Evolutionary conservation across 2,113 vertebrate species (phyloP).

Genomic region (Nerophis ophidion): DNA sequence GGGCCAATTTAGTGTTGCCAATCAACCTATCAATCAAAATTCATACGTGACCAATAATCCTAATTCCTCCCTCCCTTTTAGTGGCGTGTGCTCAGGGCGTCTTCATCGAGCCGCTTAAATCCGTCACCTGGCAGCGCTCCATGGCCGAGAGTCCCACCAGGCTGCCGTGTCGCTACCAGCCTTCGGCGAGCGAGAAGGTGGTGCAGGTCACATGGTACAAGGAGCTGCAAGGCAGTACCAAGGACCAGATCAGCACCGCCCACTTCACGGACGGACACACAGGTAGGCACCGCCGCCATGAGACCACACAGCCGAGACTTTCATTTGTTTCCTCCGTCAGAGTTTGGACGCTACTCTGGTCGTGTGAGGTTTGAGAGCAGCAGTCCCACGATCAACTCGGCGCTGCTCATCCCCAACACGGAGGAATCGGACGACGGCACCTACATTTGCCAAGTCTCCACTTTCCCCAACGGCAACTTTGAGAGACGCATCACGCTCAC

Average conservation of each 20-base stretch:
- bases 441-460: slow-evolving; percentile 68
- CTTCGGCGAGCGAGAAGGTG: slow-evolving; percentile 18
- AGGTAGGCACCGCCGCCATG: slow-evolving; percentile 29
- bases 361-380: slow-evolving; percentile 60
- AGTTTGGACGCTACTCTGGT: slow-evolving; percentile 52
- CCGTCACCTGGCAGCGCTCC: slow-evolving; percentile 20
- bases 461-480: slow-evolving; percentile 71
- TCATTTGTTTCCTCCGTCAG: slow-evolving; percentile 29
- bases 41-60: not conserved
- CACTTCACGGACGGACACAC: slow-evolving; percentile 56
- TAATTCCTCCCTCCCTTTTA: slow-evolving; percentile 6
- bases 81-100: slow-evolving; percentile 9
- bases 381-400: slow-evolving; percentile 47
- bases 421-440: slow-evolving; percentile 59
- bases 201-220: slow-evolving; percentile 72
- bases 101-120: slow-evolving; percentile 57
- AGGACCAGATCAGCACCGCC: slow-evolving; percentile 63
- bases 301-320: too few species aligned
- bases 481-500: slow-evolving; percentile 55
- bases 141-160: slow-evolving; percentile 47
- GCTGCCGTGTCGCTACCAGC: slow-evolving; percentile 63
- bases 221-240: slow-evolving; percentile 39
- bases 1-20: too few species aligned
- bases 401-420: slow-evolving; percentile 61
- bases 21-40: not conserved